Evolutionary conservation across 2,888 invertebrate species (phyloP).

Genomic region (Drosophila buzzatii): DNA sequence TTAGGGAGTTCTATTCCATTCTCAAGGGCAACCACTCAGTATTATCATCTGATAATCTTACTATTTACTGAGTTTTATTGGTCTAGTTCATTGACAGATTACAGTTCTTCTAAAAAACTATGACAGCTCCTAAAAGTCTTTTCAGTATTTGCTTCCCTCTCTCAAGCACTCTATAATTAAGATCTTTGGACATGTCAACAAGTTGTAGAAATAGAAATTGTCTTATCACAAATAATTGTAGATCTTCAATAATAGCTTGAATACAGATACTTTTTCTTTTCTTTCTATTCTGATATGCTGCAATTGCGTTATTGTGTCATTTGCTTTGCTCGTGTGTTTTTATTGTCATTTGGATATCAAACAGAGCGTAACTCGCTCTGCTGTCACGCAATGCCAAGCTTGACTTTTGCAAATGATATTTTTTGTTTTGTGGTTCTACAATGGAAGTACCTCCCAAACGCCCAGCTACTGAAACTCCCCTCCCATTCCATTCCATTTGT

Average conservation of each 20-base stretch:
- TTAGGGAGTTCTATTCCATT: not conserved
- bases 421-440: slow-evolving; percentile 13
- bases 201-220: not conserved
- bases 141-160: too few species aligned
- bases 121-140: not conserved
- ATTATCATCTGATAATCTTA: not conserved
- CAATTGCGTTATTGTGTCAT: slow-evolving; percentile 30
- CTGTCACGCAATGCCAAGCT: slow-evolving; percentile 64
- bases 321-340: slow-evolving; percentile 43
- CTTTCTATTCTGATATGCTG: slow-evolving; percentile 12
- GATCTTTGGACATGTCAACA: too few species aligned
- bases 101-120: not conserved
- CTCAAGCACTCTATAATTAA: not conserved
- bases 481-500: not conserved
- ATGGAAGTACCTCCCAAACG: not conserved
- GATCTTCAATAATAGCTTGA: not conserved
- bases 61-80: not conserved
- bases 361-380: slow-evolving; percentile 68
- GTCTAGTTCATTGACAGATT: not conserved
- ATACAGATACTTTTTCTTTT: not conserved
- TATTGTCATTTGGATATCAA: slow-evolving; percentile 57
- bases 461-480: not conserved
- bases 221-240: not conserved
- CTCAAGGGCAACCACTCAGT: not conserved
- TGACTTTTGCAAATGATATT: slow-evolving; percentile 41